Percentiles rank a stretch among this genome's conserved stretches.
Evolutionary conservation across 2,113 vertebrate genomes (phyloP).

Genomic region (Microtus pennsylvanicus): DNA sequence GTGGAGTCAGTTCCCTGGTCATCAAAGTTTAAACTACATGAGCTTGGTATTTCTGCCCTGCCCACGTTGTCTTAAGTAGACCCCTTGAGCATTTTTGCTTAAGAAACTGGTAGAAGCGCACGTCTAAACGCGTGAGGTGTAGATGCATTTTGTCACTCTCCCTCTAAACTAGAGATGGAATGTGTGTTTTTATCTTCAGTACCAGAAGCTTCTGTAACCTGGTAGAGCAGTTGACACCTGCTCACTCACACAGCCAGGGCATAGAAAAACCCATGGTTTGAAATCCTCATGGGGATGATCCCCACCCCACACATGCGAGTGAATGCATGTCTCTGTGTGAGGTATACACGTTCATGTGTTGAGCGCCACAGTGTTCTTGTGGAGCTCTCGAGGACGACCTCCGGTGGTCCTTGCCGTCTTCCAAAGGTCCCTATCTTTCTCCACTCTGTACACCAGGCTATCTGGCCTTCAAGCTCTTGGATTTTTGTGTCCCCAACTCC

Average conservation of each 20-base stretch:
- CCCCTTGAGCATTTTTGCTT: not conserved
- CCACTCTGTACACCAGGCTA: too few relatives aligned
- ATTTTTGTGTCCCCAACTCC: too few relatives aligned
- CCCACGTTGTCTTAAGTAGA: not conserved
- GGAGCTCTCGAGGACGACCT: not conserved
- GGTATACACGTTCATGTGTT: too few relatives aligned
- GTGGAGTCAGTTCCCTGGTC: not conserved
- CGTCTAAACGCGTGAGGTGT: not conserved
- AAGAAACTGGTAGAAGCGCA: not conserved
- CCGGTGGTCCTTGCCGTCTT: too few relatives aligned
- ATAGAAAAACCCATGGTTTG: not conserved
- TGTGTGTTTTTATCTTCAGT: not conserved
- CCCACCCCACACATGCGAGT: not conserved
- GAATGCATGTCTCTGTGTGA: not conserved
- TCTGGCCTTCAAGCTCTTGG: too few relatives aligned
- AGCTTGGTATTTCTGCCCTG: slow-evolving; percentile 1
- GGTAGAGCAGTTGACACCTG: not conserved
- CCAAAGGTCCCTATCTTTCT: too few relatives aligned
- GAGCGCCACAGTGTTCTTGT: not conserved
- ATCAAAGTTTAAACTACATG: not conserved
- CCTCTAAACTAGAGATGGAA: slow-evolving; percentile 12
- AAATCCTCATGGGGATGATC: not conserved
- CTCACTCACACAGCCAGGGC: not conserved
- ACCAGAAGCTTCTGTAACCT: not conserved
- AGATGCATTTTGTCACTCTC: not conserved